These are phyloP conservation scores for Drosophila paramelanica DNA, from an alignment of 2,888 invertebrate genomes.

Conservation along the genomic window DNA sequence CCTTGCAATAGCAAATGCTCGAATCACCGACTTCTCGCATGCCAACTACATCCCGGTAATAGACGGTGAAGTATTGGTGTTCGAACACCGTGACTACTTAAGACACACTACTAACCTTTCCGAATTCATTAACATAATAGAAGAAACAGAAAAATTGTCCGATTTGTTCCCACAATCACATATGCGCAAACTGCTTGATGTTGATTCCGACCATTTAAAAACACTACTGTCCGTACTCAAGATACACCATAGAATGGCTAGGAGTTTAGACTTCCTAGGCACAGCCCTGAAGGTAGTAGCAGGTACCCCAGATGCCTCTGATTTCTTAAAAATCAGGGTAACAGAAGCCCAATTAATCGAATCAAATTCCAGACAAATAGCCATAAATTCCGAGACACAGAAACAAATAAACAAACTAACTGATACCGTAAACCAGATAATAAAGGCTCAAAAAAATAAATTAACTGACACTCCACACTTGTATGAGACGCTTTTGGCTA, in stretches of 20 bases:
- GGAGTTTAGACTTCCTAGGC: too few species aligned
- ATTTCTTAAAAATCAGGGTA: too few species aligned
- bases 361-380: not conserved
- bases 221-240: constrained; percentile 3
- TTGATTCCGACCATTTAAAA: constrained; percentile 3
- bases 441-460: constrained; percentile 1
- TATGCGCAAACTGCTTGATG: constrained; percentile 12
- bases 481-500: not conserved
- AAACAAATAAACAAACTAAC: constrained; percentile 15
- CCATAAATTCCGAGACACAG: constrained; percentile 10
- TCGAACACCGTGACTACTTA: constrained; percentile 5
- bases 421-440: not conserved
- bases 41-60: constrained; percentile 17
- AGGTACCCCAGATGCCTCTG: too few species aligned
- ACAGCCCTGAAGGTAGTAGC: too few species aligned
- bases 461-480: not conserved
- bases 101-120: constrained; percentile 7
- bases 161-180: constrained; percentile 4
- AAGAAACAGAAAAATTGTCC: not conserved
- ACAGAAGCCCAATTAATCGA: not conserved
- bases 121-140: not conserved
- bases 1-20: constrained; percentile 1
- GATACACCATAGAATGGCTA: not conserved
- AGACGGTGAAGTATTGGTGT: constrained; percentile 14
- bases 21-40: constrained; percentile 12